Base-by-base conservation (phyloP, 2,797 vertebrate genomes). In the Xenops minutus region DNA sequence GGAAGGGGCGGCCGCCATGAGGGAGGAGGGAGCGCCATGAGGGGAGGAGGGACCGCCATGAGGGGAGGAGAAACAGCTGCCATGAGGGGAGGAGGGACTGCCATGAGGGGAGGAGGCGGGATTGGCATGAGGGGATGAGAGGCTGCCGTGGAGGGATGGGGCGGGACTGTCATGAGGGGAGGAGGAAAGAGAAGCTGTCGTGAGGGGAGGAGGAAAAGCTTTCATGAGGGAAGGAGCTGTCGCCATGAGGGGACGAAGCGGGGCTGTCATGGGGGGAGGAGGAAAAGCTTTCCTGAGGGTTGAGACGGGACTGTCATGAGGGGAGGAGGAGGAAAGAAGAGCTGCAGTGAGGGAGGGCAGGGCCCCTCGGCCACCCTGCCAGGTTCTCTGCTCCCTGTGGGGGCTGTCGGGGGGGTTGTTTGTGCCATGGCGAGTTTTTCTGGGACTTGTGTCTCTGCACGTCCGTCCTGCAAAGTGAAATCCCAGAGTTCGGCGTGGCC, bases 381-480 rank as follows among this genome's bases (percentile, higher is more conserved):
- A 7, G 41, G 41, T 15, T 41, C 41, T 7, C 39, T 14, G 14
- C 15, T 41, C 41, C 6, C 15, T 17, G 41, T 11, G 0, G 9
- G 2, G 4, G 9, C 3, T 0, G 12, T 7, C 4, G 9, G 7
- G 5, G 18, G 18, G 10, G 7, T 20, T 12, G 3, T 20, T 22
- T 11, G 2, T 9, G 16, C 5, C 41, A 1, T 2, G 2, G 27
- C 1, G 4, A 10, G 3, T 4, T 7, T 51, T 27, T 24, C 6
- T 0, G 2, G 34, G 21, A 2, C 1, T 1, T 9, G 9, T 1
- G 11, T n/a, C 10, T 63, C 7, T 39, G 11, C 29, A 8, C 14
- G 19, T 6, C 34, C 18, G 21, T 7, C 6, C 19, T 43, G 7
- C 26, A 8, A 32, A 4, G 3, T 34, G 12, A 29, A n/a, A 7